phyloP scores from a whole-genome alignment of 2,797 vertebrate species.

The Sandelia bainsii region DNA sequence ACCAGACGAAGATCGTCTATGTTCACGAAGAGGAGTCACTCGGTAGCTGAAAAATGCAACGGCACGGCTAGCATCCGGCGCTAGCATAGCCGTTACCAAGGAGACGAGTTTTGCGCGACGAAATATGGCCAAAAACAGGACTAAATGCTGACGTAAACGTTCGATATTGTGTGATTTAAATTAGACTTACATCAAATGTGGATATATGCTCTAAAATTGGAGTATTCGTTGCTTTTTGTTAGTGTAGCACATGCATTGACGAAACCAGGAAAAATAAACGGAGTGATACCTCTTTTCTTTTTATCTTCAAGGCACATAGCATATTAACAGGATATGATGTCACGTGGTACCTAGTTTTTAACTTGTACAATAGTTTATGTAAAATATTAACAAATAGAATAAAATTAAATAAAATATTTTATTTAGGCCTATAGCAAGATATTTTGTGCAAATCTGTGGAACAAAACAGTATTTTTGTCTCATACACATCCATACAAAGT shows the following conservation, averaged over 20 bases:
- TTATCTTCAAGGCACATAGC: accelerated
- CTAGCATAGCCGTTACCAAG: not conserved
- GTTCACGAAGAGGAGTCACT: not conserved
- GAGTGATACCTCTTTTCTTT: slow-evolving; percentile 33
- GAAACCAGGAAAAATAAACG: not conserved
- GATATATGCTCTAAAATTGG: accelerated
- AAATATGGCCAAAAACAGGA: not conserved
- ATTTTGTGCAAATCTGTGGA: no score
- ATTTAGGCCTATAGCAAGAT: no score
- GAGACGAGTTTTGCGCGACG: not conserved
- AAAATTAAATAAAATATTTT: no score
- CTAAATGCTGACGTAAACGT: accelerated
- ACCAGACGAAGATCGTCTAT: slow-evolving; percentile 40
- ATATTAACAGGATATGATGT: slow-evolving; percentile 58
- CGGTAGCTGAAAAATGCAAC: accelerated
- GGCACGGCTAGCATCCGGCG: not conserved
- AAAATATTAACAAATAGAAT: not conserved
- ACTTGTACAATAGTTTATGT: not conserved
- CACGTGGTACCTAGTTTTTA: slow-evolving; percentile 62
- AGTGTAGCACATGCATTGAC: accelerated
- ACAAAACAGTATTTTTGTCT: no score
- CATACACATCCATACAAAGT: no score
- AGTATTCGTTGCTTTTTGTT: not conserved
- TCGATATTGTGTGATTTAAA: accelerated
- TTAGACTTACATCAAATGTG: accelerated